Base-by-base conservation (phyloP, 2,888 invertebrate species). In the Epinotia demarniana region DNA sequence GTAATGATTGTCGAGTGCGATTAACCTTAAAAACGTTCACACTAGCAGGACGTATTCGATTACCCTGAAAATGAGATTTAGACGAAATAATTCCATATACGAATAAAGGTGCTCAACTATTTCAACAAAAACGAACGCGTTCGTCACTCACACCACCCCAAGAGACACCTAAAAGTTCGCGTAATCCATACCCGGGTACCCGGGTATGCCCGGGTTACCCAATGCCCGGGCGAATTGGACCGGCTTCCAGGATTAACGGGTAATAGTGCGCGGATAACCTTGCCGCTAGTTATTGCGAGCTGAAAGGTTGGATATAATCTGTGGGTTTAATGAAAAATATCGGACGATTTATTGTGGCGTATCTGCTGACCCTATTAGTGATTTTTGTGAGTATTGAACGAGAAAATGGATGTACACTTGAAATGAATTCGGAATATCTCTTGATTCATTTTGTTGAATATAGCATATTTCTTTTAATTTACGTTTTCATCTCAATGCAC, bases 191-290 rank as follows among this genome's bases (percentile, higher is more conserved):
- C 70, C 70, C 55, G 74, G 77, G 63, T 63, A 66, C 49, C 16
- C n/a, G 53, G 53, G n/a, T 13, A 62, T 71, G 53, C 57, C 43
- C 39, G 53, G 33, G 19, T 33, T 61, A 61, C 39, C 57, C 57
- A 55, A 72, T 68, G 68, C 73, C 76, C 62, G 72, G 76, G 69
- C 66, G 70, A 77, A 77, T 74, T 77, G 62, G 70, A 55, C 67
- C 55, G 77, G 66, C 66, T 77, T 66, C 77, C 71, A 66, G 67
- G 77, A 77, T 77, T 77, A 75, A 72, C 75, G 72, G 67, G 72
- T 75, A 75, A 71, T 75, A 75, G 75, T 75, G 71, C 72, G 49
- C 57, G 71, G 76, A 53, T 63, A 68, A 66, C 74, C 74, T 66
- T 55, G 46, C 67, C 67, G 58, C 76, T 64, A 70, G 64, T 72